Evolutionary conservation across 2,888 invertebrate genomes (phyloP).

Genomic region (Brachynemurus nebulosus): DNA sequence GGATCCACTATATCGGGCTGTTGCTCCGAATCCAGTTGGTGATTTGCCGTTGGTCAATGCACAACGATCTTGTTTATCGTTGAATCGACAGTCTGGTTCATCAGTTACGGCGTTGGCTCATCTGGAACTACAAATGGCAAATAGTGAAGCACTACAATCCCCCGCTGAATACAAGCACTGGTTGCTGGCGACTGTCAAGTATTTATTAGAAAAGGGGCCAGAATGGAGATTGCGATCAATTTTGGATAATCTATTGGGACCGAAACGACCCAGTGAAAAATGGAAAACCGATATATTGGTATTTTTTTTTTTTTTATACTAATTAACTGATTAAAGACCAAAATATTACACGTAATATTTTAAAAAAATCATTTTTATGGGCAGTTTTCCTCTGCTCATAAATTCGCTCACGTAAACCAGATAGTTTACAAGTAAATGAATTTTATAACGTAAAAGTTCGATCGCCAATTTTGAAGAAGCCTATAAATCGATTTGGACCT

Average conservation of each 20-base stretch:
- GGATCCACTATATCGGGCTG: slow-evolving; percentile 35
- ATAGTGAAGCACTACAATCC: slow-evolving; percentile 54
- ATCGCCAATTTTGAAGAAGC: too few species aligned
- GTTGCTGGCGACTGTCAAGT: slow-evolving; percentile 42
- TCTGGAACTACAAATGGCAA: slow-evolving; percentile 60
- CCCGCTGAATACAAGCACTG: slow-evolving; percentile 63
- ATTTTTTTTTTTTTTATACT: too few species aligned
- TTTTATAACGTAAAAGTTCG: too few species aligned
- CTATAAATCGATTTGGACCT: too few species aligned
- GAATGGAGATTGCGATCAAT: slow-evolving; percentile 58
- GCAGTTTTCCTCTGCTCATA: not conserved
- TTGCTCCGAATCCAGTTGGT: slow-evolving; percentile 27
- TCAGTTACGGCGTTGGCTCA: slow-evolving; percentile 42
- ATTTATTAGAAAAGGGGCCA: slow-evolving; percentile 50
- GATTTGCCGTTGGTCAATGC: slow-evolving; percentile 28
- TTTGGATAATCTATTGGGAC: slow-evolving; percentile 67
- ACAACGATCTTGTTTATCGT: slow-evolving; percentile 23
- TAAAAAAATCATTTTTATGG: slow-evolving; percentile 1
- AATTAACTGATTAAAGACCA: not conserved
- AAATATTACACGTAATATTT: not conserved
- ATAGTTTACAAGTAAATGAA: too few species aligned
- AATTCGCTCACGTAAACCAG: too few species aligned
- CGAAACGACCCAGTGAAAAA: slow-evolving; percentile 47
- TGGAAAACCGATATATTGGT: slow-evolving; percentile 51
- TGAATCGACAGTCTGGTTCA: slow-evolving; percentile 33